phyloP scores from a whole-genome alignment of 2,797 vertebrate species.

The Podarcis lilfordi region DNA sequence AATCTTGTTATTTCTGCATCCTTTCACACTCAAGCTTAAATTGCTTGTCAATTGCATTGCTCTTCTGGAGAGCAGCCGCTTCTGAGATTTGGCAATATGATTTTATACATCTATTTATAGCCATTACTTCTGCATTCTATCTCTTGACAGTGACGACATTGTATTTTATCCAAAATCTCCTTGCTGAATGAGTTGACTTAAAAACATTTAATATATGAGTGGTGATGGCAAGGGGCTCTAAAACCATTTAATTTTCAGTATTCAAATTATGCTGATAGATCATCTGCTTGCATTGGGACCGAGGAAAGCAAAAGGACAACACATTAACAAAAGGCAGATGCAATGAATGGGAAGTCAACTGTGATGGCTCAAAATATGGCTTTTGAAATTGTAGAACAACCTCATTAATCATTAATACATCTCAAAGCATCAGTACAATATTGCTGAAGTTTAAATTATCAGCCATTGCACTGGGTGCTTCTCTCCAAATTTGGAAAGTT shows the following conservation, averaged over 20 bases:
- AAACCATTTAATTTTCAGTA: conserved; percentile 63
- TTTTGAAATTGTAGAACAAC: conserved; percentile 24
- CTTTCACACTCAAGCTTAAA: conserved; percentile 80
- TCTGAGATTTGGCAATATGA: conserved; percentile 74
- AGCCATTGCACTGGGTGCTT: neutral
- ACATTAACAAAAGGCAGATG: conserved; percentile 30
- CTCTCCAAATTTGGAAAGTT: conserved; percentile 24
- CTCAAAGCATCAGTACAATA: conserved; percentile 21
- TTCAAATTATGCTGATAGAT: conserved; percentile 43
- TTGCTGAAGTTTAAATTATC: conserved; percentile 34
- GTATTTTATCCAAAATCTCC: conserved; percentile 66
- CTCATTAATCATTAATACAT: conserved; percentile 42
- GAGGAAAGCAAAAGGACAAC: conserved; percentile 47
- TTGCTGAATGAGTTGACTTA: conserved; percentile 66
- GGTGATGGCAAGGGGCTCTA: conserved; percentile 24
- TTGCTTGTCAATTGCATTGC: conserved; percentile 81
- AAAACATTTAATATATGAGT: conserved; percentile 52
- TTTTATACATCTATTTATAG: conserved; percentile 82
- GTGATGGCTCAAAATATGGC: conserved; percentile 14
- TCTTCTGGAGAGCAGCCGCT: conserved; percentile 73
- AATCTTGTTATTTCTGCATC: conserved; percentile 84
- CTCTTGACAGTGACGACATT: conserved; percentile 69
- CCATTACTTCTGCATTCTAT: conserved; percentile 73
- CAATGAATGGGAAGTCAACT: conserved; percentile 36
- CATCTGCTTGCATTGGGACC: conserved; percentile 38